phyloP scores from a whole-genome alignment of 2,113 vertebrate species.

The Empidonax alnorum region DNA sequence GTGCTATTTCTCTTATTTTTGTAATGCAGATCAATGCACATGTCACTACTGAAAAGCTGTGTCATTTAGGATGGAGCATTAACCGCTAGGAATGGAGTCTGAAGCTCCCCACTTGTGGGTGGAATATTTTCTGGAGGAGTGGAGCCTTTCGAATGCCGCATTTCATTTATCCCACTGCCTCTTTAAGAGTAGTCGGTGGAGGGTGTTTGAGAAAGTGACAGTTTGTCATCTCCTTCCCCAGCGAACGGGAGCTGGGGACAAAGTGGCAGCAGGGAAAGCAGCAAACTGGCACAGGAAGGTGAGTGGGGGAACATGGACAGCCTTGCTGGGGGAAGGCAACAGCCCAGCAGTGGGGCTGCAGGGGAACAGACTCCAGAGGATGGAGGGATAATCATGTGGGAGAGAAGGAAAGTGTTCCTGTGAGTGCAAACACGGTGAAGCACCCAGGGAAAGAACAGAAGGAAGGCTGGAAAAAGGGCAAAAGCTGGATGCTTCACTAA shows the following conservation, averaged over 20 bases:
- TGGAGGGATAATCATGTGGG: background rate
- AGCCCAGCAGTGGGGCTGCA: background rate
- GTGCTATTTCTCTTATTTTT: conserved; percentile 65
- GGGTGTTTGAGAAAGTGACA: conserved; percentile 64
- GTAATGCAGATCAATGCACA: conserved; percentile 47
- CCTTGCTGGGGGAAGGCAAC: background rate
- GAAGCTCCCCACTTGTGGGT: conserved; percentile 40
- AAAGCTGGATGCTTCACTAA: background rate
- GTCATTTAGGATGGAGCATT: conserved; percentile 71
- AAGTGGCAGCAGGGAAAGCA: conserved; percentile 15
- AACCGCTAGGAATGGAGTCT: conserved; percentile 55
- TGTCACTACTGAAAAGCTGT: conserved; percentile 54
- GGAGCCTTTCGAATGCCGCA: conserved; percentile 52
- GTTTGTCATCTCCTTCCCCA: conserved; percentile 58
- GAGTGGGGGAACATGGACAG: background rate
- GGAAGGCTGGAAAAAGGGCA: background rate
- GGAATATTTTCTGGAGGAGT: conserved; percentile 66
- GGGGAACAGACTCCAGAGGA: background rate
- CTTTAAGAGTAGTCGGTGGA: conserved; percentile 60
- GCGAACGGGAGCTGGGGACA: background rate
- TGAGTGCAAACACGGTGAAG: background rate
- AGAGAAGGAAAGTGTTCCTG: background rate
- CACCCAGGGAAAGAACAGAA: background rate
- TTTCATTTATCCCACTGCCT: conserved; percentile 65
- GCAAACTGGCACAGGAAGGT: background rate